Conservation (phyloP, 2,888 invertebrate genomes). For the Lasioglossum vierecki region DNA sequence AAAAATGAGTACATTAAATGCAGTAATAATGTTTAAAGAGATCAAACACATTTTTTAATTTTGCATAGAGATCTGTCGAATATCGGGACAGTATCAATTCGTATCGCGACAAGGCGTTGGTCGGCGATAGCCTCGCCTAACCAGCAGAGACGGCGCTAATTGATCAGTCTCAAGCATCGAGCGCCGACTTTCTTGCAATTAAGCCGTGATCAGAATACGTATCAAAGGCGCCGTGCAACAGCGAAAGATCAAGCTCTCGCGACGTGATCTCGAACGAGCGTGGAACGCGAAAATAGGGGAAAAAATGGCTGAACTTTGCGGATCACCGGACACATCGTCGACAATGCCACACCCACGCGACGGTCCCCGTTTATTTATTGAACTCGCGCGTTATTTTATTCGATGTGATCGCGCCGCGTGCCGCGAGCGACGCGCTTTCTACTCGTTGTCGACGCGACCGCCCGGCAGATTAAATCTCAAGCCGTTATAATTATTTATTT, state of each 20-base stretch:
- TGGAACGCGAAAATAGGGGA: not conserved
- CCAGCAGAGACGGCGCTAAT: not conserved
- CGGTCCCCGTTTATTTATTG: constrained; percentile 71
- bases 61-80: not conserved
- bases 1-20: no score
- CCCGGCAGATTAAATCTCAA: constrained; percentile 55
- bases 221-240: constrained; percentile 4
- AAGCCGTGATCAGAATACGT: not conserved
- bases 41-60: not conserved
- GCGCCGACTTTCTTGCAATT: not conserved
- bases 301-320: constrained; percentile 50
- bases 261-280: constrained; percentile 2
- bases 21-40: no score
- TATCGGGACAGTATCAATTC: not conserved
- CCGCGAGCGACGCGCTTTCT: constrained; percentile 45
- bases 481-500: constrained; percentile 62
- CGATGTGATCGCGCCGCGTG: constrained; percentile 9
- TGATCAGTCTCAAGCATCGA: not conserved
- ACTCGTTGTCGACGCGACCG: constrained; percentile 30
- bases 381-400: constrained; percentile 32
- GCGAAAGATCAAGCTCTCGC: constrained; percentile 11
- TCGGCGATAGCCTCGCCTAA: not conserved
- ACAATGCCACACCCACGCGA: constrained; percentile 72
- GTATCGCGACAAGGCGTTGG: not conserved
- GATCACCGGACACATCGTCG: constrained; percentile 65